phyloP scores from a whole-genome alignment of 2,888 invertebrate genomes.

The Erebia aethiops region DNA sequence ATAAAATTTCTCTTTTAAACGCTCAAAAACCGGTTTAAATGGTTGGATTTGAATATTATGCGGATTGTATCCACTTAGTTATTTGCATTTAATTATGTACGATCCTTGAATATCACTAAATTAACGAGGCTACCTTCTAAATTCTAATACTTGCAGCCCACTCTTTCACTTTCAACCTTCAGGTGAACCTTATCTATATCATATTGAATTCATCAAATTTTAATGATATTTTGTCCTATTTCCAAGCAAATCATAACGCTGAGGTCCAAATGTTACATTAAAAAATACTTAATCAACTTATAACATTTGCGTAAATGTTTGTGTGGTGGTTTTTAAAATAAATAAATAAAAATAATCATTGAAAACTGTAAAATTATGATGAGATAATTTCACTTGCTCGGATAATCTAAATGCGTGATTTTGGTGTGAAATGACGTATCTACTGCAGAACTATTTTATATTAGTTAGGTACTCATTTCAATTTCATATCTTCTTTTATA shows the following conservation, averaged over 20 bases:
- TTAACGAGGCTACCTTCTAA: constrained; percentile 30
- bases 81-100: constrained; percentile 38
- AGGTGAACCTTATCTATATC: constrained; percentile 28
- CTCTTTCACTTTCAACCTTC: constrained; percentile 40
- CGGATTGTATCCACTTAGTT: constrained; percentile 17
- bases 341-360: too few species aligned
- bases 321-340: too few species aligned
- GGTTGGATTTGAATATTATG: constrained; percentile 22
- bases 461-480: too few species aligned
- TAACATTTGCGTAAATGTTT: too few species aligned
- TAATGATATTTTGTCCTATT: neutral
- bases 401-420: too few species aligned
- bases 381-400: too few species aligned
- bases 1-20: constrained; percentile 15
- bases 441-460: too few species aligned
- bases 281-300: too few species aligned
- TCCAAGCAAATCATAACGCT: neutral
- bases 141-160: too few species aligned
- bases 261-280: neutral
- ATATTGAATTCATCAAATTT: constrained; percentile 14
- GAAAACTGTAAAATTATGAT: too few species aligned
- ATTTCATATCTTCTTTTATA: too few species aligned
- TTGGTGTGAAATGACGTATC: too few species aligned
- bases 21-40: neutral
- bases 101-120: constrained; percentile 36